These are phyloP conservation scores for Pseudochromis fuscus DNA, from an alignment of 2,797 vertebrate species.

Conservation along the genomic window DNA sequence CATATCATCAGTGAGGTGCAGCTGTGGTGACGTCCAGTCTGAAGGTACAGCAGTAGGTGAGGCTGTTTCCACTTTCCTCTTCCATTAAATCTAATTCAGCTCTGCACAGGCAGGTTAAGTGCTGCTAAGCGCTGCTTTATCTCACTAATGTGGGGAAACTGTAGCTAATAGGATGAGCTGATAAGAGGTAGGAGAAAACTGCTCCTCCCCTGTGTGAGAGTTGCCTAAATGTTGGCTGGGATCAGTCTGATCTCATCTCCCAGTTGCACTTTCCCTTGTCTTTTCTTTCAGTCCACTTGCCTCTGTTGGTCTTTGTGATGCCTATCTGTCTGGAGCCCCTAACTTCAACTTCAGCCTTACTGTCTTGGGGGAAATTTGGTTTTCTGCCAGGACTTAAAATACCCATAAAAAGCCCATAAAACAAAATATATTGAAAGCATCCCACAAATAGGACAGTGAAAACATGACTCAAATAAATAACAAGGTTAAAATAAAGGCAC, in stretches of 20 bases:
- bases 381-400: slow-evolving; percentile 30
- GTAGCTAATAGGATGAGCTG: slow-evolving; percentile 49
- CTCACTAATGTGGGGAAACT: slow-evolving; percentile 52
- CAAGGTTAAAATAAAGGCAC: slow-evolving; percentile 11
- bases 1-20: no score
- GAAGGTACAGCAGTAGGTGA: background rate
- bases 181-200: slow-evolving; percentile 30
- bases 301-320: slow-evolving; percentile 22
- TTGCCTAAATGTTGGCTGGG: slow-evolving; percentile 20
- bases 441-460: slow-evolving; percentile 7
- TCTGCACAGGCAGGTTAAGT: slow-evolving; percentile 54
- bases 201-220: slow-evolving; percentile 24
- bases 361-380: slow-evolving; percentile 6
- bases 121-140: slow-evolving; percentile 50
- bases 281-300: slow-evolving; percentile 13
- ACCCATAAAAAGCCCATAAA: slow-evolving; percentile 28
- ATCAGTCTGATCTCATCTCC: slow-evolving; percentile 9
- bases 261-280: background rate
- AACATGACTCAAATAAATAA: slow-evolving; percentile 18
- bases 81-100: slow-evolving; percentile 50
- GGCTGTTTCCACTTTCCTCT: slow-evolving; percentile 34
- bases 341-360: slow-evolving; percentile 31
- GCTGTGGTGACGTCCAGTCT: background rate
- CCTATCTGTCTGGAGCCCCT: slow-evolving; percentile 24
- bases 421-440: slow-evolving; percentile 18